Base-by-base conservation (phyloP, 2,888 invertebrate genomes). In the Cataglyphis altisquamis region DNA sequence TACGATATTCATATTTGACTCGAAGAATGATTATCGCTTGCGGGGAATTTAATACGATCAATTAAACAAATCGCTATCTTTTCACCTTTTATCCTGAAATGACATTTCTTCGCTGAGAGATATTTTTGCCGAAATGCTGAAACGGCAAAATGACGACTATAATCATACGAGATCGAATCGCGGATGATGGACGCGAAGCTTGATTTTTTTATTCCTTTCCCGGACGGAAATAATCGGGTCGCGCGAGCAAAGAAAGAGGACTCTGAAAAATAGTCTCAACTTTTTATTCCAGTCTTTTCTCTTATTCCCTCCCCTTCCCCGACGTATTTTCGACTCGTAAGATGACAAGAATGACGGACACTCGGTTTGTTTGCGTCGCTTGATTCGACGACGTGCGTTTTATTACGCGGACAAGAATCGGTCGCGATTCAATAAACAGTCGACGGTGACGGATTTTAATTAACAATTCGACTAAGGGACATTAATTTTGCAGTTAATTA, bases 191-290 rank as follows among this genome's bases (percentile, higher is more conserved):
- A 78, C 70, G 78, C 78, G 60, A 9, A 36, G 70, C 45, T 70
- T 60, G 60, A 70, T 70, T 70, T 70, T 70, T 70, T 72, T 48
- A 60, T 78, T 45, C 18, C 36, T 36, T 3, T 12, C 39, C 21
- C 45, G 41, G n/a, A 10, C 41, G 60, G 12, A 78, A 60, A 68
- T 78, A 78, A 78, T 70, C 78, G 63, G 78, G 70, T 78, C 70
- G 77, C 55, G 57, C 70, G 70, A 45, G 21, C 60, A 25, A 60
- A 80, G 55, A 78, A 70, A 48, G 21, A 12, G 18, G 9, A 18
- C 45, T 72, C 60, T 70, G 72, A 80, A 80, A 80, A 72, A 72
- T 62, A 80, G 78, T 72, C 70, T 36, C 36, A 45, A 80, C 78
- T 72, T 78, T 55, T 75, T 70, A 70, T 70, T 60, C 78, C 21